These are phyloP conservation scores for Polyommatus iphigenia DNA, from an alignment of 2,888 invertebrate species.

Conservation along the genomic window DNA sequence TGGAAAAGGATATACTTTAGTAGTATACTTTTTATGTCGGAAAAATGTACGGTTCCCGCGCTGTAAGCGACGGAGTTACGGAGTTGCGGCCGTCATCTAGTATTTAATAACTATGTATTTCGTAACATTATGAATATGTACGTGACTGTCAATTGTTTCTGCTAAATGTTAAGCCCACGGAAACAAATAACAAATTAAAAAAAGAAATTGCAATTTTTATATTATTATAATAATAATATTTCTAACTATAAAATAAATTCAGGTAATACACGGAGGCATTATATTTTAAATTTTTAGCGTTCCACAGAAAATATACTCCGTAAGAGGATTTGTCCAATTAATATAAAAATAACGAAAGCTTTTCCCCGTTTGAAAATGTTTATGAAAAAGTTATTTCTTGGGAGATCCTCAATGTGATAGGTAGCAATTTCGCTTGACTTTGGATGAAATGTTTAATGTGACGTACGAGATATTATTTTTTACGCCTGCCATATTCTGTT, in stretches of 20 bases:
- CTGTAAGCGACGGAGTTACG: too few relatives aligned
- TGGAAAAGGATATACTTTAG: too few relatives aligned
- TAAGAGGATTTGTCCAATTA: conserved; percentile 22
- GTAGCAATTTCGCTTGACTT: neutral
- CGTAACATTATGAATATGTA: too few relatives aligned
- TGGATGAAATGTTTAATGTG: neutral
- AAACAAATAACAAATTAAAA: neutral
- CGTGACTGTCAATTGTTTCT: neutral
- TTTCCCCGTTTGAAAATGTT: neutral
- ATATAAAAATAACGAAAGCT: conserved; percentile 12
- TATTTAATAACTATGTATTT: too few relatives aligned
- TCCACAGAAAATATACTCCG: neutral
- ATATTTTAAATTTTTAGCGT: conserved; percentile 9
- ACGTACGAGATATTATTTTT: neutral
- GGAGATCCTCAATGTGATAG: neutral
- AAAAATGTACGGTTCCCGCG: too few relatives aligned
- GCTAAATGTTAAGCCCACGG: neutral
- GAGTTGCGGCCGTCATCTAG: too few relatives aligned
- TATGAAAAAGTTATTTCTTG: neutral
- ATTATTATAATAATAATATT: neutral
- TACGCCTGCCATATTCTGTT: neutral
- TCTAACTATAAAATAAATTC: conserved; percentile 11
- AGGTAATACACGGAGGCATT: neutral
- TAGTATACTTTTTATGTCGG: too few relatives aligned
- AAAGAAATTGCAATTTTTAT: neutral